Evolutionary conservation across 2,797 vertebrate species (phyloP).

Genomic region (Crenichthys baileyi): DNA sequence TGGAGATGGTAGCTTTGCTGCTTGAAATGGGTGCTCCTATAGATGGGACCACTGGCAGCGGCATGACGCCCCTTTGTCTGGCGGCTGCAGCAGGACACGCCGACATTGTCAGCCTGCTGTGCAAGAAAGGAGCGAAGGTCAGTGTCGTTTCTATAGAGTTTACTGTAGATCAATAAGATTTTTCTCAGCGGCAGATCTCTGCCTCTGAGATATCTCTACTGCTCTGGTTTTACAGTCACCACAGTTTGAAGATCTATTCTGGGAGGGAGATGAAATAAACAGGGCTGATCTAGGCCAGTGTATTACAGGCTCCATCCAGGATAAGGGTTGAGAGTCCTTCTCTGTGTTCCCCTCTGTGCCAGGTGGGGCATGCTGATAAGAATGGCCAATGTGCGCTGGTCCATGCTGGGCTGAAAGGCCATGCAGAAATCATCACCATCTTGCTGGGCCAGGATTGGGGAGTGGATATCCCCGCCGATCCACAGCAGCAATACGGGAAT

Average conservation of each 20-base stretch:
- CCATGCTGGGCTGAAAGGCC: conserved; percentile 91
- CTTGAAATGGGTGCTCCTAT: conserved; percentile 90
- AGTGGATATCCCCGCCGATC: conserved; percentile 55
- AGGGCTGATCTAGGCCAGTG: conserved; percentile 59
- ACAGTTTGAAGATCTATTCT: conserved; percentile 55
- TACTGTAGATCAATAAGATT: conserved; percentile 19
- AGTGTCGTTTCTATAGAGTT: conserved; percentile 40
- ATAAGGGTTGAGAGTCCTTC: conserved; percentile 50
- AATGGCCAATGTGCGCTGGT: conserved; percentile 93
- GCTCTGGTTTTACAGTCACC: conserved; percentile 48
- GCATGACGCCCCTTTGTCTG: conserved; percentile 92
- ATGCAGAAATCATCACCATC: conserved; percentile 85
- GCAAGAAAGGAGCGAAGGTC: conserved; percentile 92
- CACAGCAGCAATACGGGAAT: conserved; percentile 72
- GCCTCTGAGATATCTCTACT: conserved; percentile 31
- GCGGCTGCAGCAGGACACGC: conserved; percentile 90
- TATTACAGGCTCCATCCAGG: conserved; percentile 26
- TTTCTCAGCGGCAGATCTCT: conserved; percentile 23
- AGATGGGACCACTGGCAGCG: conserved; percentile 86
- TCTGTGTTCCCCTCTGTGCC: conserved; percentile 57
- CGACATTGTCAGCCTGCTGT: conserved; percentile 87
- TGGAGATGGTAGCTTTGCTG: conserved; percentile 90
- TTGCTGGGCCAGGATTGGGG: conserved; percentile 87
- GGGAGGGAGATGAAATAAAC: conserved; percentile 58
- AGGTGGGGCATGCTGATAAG: conserved; percentile 93